phyloP scores from a whole-genome alignment of 2,888 invertebrate genomes.

The Chrysolina americana region DNA sequence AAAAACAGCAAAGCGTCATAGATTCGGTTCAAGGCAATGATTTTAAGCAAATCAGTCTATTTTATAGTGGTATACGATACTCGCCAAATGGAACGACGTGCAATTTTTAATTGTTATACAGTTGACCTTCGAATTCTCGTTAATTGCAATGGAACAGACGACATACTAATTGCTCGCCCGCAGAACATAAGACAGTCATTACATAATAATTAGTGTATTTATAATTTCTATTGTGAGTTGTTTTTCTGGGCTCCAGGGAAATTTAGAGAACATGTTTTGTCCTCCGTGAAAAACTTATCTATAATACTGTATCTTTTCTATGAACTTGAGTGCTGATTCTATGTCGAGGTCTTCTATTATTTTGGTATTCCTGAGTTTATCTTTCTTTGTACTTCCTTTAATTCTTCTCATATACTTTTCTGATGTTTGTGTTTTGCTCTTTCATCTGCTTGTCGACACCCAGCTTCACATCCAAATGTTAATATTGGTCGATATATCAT shows the following conservation, averaged over 20 bases:
- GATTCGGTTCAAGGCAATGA: not conserved
- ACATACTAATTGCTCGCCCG: not conserved
- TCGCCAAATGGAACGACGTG: not conserved
- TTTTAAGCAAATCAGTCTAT: not conserved
- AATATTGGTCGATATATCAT: too few relatives aligned
- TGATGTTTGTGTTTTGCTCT: too few relatives aligned
- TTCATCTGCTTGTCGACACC: too few relatives aligned
- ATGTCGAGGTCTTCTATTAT: too few relatives aligned
- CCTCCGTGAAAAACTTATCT: too few relatives aligned
- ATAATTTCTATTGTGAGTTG: not conserved
- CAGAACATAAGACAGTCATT: not conserved
- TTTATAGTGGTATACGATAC: not conserved
- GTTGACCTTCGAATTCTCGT: not conserved
- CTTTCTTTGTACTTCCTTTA: too few relatives aligned
- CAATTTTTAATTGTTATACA: slow-evolving; percentile 1
- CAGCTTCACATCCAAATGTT: too few relatives aligned
- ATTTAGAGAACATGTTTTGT: too few relatives aligned
- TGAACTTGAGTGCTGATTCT: too few relatives aligned
- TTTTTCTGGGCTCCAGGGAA: not conserved
- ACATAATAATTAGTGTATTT: not conserved
- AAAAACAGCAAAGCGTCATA: not conserved
- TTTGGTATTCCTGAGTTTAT: too few relatives aligned
- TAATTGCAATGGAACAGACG: not conserved
- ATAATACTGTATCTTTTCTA: too few relatives aligned
- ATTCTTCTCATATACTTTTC: too few relatives aligned